Percentiles rank a stretch among this genome's conserved stretches.
Conservation (phyloP, 2,888 invertebrate species). For the Allygus modestus region DNA sequence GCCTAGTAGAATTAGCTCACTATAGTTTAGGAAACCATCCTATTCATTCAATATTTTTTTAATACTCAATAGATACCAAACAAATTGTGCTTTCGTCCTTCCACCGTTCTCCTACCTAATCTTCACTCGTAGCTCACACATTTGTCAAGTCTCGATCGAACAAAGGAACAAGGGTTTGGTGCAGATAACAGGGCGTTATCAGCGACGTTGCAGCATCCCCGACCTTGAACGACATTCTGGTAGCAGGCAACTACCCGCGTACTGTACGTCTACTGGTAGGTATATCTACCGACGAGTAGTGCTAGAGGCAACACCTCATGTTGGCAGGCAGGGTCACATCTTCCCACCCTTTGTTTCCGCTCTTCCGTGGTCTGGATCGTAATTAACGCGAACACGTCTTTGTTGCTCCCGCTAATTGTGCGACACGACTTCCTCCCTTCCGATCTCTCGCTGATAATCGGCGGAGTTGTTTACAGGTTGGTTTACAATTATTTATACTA, state of each 20-base stretch:
- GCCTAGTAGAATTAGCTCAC: too few species aligned
- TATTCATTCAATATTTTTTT: too few species aligned
- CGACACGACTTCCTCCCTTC: background rate
- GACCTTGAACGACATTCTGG: background rate
- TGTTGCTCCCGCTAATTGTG: background rate
- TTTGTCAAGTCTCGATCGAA: too few species aligned
- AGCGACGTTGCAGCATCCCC: background rate
- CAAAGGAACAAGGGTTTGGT: background rate
- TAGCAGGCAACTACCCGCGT: background rate
- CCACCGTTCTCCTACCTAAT: too few species aligned
- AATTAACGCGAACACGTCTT: background rate
- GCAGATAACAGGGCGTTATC: conserved; percentile 3
- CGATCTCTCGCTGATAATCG: background rate
- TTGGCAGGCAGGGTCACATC: background rate
- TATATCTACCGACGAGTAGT: background rate
- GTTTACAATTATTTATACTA: too few species aligned
- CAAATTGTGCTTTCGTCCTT: too few species aligned
- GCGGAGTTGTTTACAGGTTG: background rate
- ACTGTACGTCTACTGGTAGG: background rate
- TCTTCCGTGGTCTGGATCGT: background rate
- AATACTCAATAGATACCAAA: too few species aligned
- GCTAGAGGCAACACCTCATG: background rate
- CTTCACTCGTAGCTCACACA: too few species aligned
- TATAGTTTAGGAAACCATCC: too few species aligned
- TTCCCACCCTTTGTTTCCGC: background rate